These are phyloP conservation scores for Eueremaeus valkanovi DNA, from an alignment of 2,888 invertebrate genomes.

Conservation along the genomic window DNA sequence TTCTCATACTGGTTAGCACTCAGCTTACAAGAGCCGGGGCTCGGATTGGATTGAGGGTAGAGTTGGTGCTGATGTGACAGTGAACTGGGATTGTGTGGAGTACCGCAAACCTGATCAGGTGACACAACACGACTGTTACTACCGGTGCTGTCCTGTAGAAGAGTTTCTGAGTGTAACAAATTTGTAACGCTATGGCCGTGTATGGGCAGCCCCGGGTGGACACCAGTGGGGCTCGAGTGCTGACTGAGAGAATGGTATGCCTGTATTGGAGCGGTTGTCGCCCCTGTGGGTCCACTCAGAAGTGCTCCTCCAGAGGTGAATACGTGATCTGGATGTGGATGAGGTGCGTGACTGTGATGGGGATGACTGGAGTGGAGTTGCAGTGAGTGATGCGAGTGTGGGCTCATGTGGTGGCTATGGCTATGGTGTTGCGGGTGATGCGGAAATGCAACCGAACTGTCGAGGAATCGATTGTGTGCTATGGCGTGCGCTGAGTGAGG, in stretches of 20 bases:
- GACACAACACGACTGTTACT: conserved; percentile 29
- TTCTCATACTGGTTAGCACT: conserved; percentile 2
- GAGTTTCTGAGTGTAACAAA: conserved; percentile 6
- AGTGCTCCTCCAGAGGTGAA: conserved; percentile 19
- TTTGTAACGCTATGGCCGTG: conserved; percentile 21
- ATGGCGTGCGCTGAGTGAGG: not conserved
- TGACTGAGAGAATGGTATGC: not conserved
- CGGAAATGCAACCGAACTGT: not conserved
- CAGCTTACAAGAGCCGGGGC: conserved; percentile 9
- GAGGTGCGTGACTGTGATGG: conserved; percentile 27
- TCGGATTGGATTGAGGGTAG: not conserved
- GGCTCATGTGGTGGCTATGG: conserved; percentile 2
- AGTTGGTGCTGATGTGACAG: conserved; percentile 16
- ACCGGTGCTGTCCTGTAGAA: conserved; percentile 16
- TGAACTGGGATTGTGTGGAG: conserved; percentile 4
- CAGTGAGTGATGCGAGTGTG: conserved; percentile 3
- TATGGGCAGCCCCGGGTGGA: not conserved
- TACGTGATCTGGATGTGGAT: conserved; percentile 31
- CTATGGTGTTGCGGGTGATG: conserved; percentile 23
- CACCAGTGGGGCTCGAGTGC: conserved; percentile 9
- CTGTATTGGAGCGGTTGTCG: not conserved
- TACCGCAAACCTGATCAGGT: conserved; percentile 17
- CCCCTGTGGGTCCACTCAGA: not conserved
- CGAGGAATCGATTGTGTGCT: conserved; percentile 21
- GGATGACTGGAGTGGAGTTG: conserved; percentile 21